Conservation (phyloP, 2,888 invertebrate species). For the Pasiphila rectangulata region DNA sequence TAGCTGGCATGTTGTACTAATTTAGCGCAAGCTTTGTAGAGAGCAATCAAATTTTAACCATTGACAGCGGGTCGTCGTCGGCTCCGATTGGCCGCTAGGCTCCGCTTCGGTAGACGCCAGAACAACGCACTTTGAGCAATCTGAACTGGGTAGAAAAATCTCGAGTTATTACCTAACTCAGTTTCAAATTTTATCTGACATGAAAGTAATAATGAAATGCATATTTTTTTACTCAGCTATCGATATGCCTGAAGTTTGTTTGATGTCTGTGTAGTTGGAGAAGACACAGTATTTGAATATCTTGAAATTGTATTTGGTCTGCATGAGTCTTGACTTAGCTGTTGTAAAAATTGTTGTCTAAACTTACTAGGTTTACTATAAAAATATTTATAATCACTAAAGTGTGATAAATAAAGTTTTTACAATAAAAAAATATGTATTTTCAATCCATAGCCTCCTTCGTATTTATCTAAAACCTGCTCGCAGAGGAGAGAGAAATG, state of each 20-base stretch:
- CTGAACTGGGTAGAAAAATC: slow-evolving; percentile 27
- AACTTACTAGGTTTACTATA: slow-evolving; percentile 43
- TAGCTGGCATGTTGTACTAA: too few relatives aligned
- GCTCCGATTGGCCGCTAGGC: background rate
- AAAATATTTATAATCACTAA: slow-evolving; percentile 62
- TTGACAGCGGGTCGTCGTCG: slow-evolving; percentile 3
- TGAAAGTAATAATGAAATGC: slow-evolving; percentile 17
- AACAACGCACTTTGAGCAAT: slow-evolving; percentile 29
- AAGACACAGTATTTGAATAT: slow-evolving; percentile 29
- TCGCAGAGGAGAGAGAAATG: background rate
- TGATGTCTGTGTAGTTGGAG: slow-evolving; percentile 29
- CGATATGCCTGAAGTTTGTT: slow-evolving; percentile 29
- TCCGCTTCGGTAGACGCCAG: slow-evolving; percentile 28
- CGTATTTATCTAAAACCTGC: slow-evolving; percentile 17
- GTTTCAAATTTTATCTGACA: slow-evolving; percentile 1
- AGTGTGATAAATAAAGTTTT: slow-evolving; percentile 69
- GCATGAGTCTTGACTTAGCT: slow-evolving; percentile 33
- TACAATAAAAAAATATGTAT: slow-evolving; percentile 59
- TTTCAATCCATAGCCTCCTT: slow-evolving; percentile 58
- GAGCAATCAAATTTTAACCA: slow-evolving; percentile 11
- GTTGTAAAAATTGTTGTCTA: slow-evolving; percentile 36
- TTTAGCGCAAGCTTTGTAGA: slow-evolving; percentile 12
- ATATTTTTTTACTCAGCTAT: slow-evolving; percentile 31
- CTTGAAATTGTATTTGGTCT: slow-evolving; percentile 33
- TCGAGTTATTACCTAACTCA: slow-evolving; percentile 1